Conservation (phyloP, 2,113 vertebrate genomes). For the Equus quagga region DNA sequence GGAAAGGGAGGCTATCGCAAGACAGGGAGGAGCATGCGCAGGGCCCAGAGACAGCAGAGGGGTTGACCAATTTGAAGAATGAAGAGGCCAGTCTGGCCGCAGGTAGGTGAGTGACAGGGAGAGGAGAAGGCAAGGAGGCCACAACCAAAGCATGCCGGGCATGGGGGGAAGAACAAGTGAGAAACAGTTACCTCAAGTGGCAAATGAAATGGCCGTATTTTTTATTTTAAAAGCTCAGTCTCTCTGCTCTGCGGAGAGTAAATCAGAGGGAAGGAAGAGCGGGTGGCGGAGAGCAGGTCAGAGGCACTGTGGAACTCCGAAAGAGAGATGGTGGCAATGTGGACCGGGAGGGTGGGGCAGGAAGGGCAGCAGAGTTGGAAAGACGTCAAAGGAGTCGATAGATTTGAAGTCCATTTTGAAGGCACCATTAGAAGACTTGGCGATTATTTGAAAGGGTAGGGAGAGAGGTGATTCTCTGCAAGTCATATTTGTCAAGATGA, state of each 20-base stretch:
- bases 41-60: too few species aligned
- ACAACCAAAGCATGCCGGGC: accelerated
- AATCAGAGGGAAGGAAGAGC: background rate
- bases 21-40: too few species aligned
- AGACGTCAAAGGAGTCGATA: background rate
- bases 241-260: background rate
- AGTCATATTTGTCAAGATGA: background rate
- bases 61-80: background rate
- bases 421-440: background rate
- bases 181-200: background rate
- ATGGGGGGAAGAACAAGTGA: background rate
- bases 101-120: too few species aligned
- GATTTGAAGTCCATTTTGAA: background rate
- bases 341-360: accelerated
- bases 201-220: background rate
- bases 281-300: too few species aligned
- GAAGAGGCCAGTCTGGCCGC: background rate
- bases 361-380: background rate
- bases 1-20: background rate
- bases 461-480: background rate
- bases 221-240: background rate
- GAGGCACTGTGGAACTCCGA: background rate
- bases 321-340: background rate
- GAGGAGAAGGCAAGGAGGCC: too few species aligned
- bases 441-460: background rate